Base-by-base conservation (phyloP, 2,113 vertebrate species). In the Mustela nigripes region DNA sequence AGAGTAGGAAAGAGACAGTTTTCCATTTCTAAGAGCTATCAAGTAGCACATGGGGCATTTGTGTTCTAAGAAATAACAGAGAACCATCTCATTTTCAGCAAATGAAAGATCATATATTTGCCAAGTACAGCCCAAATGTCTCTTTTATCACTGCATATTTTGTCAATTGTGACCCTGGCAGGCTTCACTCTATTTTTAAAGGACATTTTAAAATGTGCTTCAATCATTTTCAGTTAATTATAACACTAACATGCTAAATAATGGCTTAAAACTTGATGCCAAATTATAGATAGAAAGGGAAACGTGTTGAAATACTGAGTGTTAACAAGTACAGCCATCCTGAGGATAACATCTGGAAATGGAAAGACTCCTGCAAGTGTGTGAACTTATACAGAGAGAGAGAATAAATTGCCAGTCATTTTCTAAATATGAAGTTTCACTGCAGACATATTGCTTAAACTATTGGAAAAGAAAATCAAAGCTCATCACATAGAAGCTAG, bases 201-300 rank as follows among this genome's bases (percentile, higher is more conserved):
- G 22, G 16, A 87, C 36, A 90, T 91, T 94, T 84, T 7, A 95
- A 94, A 84, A 69, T 50, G 26, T 92, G 18, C 10, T 87, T 95
- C 79, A 80, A 36, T 95, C 11, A 92, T 94, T 95, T 92, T 89
- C 62, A 93, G 89, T 73, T 96, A 89, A 93, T 91, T 95, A 63
- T 76, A 89, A 79, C 7, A 91, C 42, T 94, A 83, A 76, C 53
- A 76, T 78, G 33, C 65, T 88, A 69, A 95, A 60, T 62, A 87
- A 91, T 78, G 36, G 22, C 71, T 89, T 82, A 21, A 83, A 95
- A 84, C 10, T 1, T 69, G 36, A 89, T 89, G 36, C 39, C 81
- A 97, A 74, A 50, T 93, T 95, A 56, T 42, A 84, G 28, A 67
- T 16, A 31, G 31, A 39, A 93, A 93, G 8, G 33, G 21, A 31